Evolutionary conservation across 2,113 vertebrate species (phyloP), one percentile per base, ranked within the genome.

Genomic region (Phylloscopus whistleri): DNA sequence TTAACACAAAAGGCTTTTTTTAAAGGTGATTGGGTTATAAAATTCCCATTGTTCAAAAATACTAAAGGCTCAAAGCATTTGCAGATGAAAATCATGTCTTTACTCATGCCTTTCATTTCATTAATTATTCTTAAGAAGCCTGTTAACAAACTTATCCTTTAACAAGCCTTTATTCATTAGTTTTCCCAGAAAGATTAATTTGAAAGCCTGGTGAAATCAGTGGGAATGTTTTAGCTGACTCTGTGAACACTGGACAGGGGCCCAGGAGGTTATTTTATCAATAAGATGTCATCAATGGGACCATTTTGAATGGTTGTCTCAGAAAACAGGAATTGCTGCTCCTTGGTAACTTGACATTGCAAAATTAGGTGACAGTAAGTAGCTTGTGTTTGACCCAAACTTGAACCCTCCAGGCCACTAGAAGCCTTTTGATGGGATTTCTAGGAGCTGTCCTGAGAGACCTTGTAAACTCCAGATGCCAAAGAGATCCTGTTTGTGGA

Each of bases 81-180:
- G 24, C 52, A 76, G 85, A 64, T 46, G n/a, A 80, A 95, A 89
- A 64, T 11, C 31, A 24, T 3, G 4, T 84, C 67, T 91, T 95
- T 69, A 85, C 66, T 84, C 39, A 74, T 64, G 63, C 33, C 27
- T 81, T 90, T 84, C 12, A 35, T 74, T 87, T 91, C 5, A 62
- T 86, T 96, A 92, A 69, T 90, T 93, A 79, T 92, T 83, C 63
- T 90, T 90, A 83, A 86, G 68, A 86, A 80, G 23, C 49, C 66
- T 73, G 59, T 93, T 95, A 92, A 84, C 41, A 70, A 86, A 92
- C 27, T 73, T 83, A 55, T 62, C 31, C 55, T 83, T 89, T 90
- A 89, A 90, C 78, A 76, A 94, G 82, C 44, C 16, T 85, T 91
- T 90, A 90, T 91, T 90, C 75, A 66, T 93, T 87, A 58, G n/a